Percentiles rank a stretch among this genome's conserved stretches.
Conservation (phyloP, 2,888 invertebrate genomes). For the Caenorhabditis imperialis region DNA sequence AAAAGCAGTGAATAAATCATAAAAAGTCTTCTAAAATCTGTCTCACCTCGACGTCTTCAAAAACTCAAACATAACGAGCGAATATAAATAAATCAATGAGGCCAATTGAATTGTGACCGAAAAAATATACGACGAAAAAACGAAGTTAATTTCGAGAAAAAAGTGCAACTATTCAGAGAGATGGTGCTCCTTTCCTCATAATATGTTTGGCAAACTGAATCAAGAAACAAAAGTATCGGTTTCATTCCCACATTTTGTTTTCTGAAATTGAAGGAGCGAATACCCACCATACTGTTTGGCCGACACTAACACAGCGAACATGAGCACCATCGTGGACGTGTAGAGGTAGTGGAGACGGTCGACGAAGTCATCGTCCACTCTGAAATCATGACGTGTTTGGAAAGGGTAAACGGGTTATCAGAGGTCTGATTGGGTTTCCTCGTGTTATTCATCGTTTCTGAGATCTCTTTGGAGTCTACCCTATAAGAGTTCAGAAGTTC, state of each 20-base stretch:
- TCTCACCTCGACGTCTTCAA: too few relatives aligned
- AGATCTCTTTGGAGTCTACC: too few relatives aligned
- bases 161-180: too few relatives aligned
- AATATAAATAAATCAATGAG: background rate
- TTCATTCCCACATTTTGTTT: too few relatives aligned
- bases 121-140: constrained; percentile 4
- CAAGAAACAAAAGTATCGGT: constrained; percentile 19
- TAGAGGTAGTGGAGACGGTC: constrained; percentile 78
- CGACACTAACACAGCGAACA: constrained; percentile 80
- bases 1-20: constrained; percentile 15
- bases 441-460: too few relatives aligned
- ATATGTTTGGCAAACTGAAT: too few relatives aligned
- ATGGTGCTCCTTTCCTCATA: background rate
- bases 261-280: too few relatives aligned
- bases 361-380: constrained; percentile 77
- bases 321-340: constrained; percentile 76
- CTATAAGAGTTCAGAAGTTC: too few relatives aligned
- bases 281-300: constrained; percentile 79
- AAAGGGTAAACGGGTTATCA: too few relatives aligned
- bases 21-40: background rate
- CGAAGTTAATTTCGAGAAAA: constrained; percentile 36
- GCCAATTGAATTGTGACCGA: constrained; percentile 1
- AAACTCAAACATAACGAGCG: background rate
- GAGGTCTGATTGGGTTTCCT: too few relatives aligned
- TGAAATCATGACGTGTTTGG: too few relatives aligned